Base-by-base conservation (phyloP, 1,140 invertebrate species). In the Ladona fulva region DNA sequence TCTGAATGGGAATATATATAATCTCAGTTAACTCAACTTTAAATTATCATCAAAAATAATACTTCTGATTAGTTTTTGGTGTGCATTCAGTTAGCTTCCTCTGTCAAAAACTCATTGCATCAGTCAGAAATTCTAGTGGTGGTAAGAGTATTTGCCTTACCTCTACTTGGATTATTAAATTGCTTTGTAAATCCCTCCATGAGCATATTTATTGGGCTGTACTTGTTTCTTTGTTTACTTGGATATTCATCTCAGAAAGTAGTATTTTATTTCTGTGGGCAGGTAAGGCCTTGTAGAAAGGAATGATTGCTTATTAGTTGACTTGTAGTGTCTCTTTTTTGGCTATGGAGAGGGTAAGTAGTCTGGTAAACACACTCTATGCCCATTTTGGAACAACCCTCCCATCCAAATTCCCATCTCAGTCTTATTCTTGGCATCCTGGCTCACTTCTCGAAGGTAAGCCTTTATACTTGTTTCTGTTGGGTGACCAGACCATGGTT, bases 91-190 rank as follows among this genome's bases (percentile, higher is more conserved):
- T 37, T 37, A 37, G 29, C n/a, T 37, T 37, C 29, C 29, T 37
- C 29, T 37, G 29, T 37, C 8, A 8, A 37, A 37, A 37, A 37
- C 8, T 37, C 29, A 37, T 37, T 66, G n/a, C 12, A 19, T 66
- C 52, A 66, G 52, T 66, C 52, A 66, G 52, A 22, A 66, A 66
- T 16, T 16, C 52, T 22, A 66, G 52, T 6, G 1, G 52, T 66
- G 52, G 52, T 66, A 66, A 66, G 52, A 22, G 14, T 22, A 66
- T 6, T 22, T 66, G 44, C 59, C 78, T 80, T 80, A 75, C 78
- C 77, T 78, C 78, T 80, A 25, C 79, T 79, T 78, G 78, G 76
- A 73, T 76, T 29, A 25, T 11, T 29, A 22, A 42, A 25, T 42
- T 76, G 29, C 25, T 66, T 22, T 3, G 16, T 66, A 66, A 66